These are phyloP conservation scores for Rhagologus leucostigma DNA, from an alignment of 2,113 vertebrate genomes.

Conservation along the genomic window DNA sequence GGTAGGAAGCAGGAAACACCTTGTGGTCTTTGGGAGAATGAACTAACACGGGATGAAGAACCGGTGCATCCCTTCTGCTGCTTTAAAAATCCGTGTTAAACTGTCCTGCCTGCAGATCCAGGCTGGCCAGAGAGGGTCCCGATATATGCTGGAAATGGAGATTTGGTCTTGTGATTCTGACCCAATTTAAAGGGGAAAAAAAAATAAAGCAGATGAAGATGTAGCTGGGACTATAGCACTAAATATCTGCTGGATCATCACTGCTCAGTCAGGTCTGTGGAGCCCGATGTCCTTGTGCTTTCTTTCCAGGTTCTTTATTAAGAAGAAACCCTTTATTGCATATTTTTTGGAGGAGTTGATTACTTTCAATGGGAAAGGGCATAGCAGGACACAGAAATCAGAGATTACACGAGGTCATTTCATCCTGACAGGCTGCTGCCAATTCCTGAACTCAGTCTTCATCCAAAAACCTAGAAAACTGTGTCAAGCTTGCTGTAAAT, in stretches of 20 bases:
- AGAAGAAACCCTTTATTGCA: not conserved
- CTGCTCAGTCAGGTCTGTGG: not conserved
- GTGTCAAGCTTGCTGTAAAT: not conserved
- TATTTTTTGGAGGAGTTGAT: not conserved
- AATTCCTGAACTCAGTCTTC: not conserved
- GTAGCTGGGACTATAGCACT: not conserved
- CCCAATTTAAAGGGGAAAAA: not conserved
- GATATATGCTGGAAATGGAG: not conserved
- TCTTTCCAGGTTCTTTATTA: not conserved
- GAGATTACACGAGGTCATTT: not conserved
- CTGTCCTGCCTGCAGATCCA: not conserved
- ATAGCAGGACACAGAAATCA: slow-evolving; percentile 13
- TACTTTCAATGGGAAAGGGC: not conserved
- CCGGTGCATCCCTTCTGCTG: not conserved
- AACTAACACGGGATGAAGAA: not conserved
- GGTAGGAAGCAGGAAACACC: not conserved
- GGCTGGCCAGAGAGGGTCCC: not conserved
- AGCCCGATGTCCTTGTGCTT: not conserved
- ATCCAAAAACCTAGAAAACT: slow-evolving; percentile 30
- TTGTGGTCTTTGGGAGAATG: not conserved
- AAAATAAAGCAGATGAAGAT: not conserved
- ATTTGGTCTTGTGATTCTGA: not conserved
- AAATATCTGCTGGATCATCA: not conserved
- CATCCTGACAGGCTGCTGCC: not conserved
- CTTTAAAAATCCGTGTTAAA: rapidly evolving